phyloP scores from a whole-genome alignment of 2,113 vertebrate genomes.

The Neogobius melanostomus region DNA sequence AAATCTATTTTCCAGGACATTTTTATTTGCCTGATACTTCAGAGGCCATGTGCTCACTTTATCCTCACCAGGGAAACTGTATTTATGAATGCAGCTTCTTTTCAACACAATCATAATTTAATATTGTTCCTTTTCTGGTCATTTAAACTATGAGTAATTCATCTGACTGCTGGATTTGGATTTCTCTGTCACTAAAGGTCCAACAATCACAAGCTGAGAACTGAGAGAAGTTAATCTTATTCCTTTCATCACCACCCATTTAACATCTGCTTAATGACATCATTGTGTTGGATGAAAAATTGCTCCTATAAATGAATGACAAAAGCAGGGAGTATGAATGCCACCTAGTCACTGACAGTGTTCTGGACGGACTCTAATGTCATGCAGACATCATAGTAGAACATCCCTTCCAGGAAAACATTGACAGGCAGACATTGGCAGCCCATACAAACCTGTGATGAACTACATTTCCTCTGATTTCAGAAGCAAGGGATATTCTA shows the following conservation, averaged over 20 bases:
- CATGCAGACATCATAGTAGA: background rate
- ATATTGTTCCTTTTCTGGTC: constrained; percentile 41
- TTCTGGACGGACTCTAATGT: background rate
- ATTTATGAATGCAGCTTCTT: constrained; percentile 26
- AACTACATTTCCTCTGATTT: background rate
- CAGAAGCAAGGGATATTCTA: background rate
- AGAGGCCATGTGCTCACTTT: background rate
- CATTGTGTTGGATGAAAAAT: background rate
- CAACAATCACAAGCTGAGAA: constrained; percentile 33
- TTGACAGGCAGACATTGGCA: background rate
- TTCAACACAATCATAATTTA: constrained; percentile 36
- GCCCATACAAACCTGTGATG: background rate
- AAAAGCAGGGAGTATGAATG: background rate
- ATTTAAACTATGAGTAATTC: constrained; percentile 59
- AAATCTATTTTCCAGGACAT: background rate
- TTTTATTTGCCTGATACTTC: background rate
- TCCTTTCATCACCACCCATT: background rate
- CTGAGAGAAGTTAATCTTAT: background rate
- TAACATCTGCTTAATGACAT: background rate
- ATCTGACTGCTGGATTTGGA: constrained; percentile 40
- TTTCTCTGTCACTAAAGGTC: constrained; percentile 18
- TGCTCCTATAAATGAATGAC: background rate
- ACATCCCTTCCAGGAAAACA: constrained; percentile 1
- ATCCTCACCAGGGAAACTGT: constrained; percentile 18
- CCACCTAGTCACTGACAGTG: background rate